Percentiles rank a stretch among this genome's conserved stretches.
These are phyloP conservation scores for Galagoides demidoff DNA, from an alignment of 2,797 vertebrate genomes.

Conservation along the genomic window DNA sequence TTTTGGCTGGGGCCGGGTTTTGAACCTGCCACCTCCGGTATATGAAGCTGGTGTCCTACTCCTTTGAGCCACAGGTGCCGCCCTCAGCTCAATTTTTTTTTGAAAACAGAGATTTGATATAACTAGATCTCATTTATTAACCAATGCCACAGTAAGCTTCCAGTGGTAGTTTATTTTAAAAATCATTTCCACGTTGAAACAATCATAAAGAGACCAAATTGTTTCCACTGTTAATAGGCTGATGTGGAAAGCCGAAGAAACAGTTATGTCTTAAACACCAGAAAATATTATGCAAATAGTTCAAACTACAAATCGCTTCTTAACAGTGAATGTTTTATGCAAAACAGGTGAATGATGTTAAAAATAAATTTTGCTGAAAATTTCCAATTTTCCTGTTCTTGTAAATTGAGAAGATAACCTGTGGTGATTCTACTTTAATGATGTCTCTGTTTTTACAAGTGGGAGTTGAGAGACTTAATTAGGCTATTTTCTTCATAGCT, in stretches of 20 bases:
- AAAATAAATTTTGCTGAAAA: slow-evolving; percentile 43
- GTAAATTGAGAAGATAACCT: slow-evolving; percentile 42
- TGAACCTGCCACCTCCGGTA: no score
- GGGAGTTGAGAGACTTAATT: slow-evolving; percentile 12
- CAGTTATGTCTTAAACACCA: not conserved
- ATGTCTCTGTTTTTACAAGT: slow-evolving; percentile 49
- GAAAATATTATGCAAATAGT: not conserved
- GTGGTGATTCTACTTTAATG: not conserved
- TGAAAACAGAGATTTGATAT: not conserved
- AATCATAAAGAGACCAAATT: not conserved
- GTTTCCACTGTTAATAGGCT: not conserved
- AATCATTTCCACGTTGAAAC: slow-evolving; percentile 30
- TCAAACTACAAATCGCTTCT: not conserved
- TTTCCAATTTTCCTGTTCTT: slow-evolving; percentile 24
- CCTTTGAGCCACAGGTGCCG: no score
- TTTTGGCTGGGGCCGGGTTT: no score
- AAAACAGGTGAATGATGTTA: slow-evolving; percentile 22
- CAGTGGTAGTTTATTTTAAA: not conserved
- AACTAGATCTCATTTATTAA: slow-evolving; percentile 15
- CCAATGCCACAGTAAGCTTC: not conserved
- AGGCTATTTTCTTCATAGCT: slow-evolving; percentile 47
- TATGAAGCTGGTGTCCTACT: no score
- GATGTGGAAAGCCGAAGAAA: slow-evolving; percentile 1
- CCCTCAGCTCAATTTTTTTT: not conserved
- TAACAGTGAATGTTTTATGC: not conserved